Conservation (phyloP, 2,888 invertebrate species). For the Agonum fuliginosum region DNA sequence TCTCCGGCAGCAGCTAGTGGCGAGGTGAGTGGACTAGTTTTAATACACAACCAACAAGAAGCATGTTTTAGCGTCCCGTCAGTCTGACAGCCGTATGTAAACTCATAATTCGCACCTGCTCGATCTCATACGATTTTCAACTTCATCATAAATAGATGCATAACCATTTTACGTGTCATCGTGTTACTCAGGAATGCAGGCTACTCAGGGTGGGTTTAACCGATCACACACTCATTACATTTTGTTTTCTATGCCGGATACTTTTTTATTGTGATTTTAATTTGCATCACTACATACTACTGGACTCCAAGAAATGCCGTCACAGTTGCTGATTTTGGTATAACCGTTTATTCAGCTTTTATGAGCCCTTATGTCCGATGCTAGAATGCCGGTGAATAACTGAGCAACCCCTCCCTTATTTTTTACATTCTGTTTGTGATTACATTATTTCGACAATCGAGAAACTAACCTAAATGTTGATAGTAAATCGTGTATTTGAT, state of each 20-base stretch:
- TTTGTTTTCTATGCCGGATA: slow-evolving; percentile 34
- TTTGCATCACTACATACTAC: slow-evolving; percentile 44
- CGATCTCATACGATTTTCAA: slow-evolving; percentile 36
- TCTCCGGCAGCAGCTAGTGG: slow-evolving; percentile 94
- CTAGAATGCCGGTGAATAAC: slow-evolving; percentile 26
- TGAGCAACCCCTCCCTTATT: slow-evolving; percentile 54
- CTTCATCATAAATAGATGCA: slow-evolving; percentile 41
- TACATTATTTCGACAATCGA: background rate
- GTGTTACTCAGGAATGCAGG: background rate
- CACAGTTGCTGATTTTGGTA: slow-evolving; percentile 7
- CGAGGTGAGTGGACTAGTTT: slow-evolving; percentile 78
- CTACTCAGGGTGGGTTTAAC: slow-evolving; percentile 54
- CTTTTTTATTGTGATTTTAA: slow-evolving; percentile 51
- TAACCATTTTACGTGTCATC: background rate
- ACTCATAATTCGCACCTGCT: slow-evolving; percentile 60
- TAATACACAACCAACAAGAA: slow-evolving; percentile 43
- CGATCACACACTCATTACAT: slow-evolving; percentile 22
- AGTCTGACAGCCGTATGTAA: slow-evolving; percentile 60
- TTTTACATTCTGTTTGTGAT: slow-evolving; percentile 28
- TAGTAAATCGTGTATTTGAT: slow-evolving; percentile 13
- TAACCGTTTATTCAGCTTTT: background rate
- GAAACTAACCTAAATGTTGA: no score
- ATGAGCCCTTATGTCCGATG: slow-evolving; percentile 19
- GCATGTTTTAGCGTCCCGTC: slow-evolving; percentile 60
- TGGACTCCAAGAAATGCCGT: background rate